phyloP scores from a whole-genome alignment of 2,888 invertebrate genomes.

The Nymphalis urticae region DNA sequence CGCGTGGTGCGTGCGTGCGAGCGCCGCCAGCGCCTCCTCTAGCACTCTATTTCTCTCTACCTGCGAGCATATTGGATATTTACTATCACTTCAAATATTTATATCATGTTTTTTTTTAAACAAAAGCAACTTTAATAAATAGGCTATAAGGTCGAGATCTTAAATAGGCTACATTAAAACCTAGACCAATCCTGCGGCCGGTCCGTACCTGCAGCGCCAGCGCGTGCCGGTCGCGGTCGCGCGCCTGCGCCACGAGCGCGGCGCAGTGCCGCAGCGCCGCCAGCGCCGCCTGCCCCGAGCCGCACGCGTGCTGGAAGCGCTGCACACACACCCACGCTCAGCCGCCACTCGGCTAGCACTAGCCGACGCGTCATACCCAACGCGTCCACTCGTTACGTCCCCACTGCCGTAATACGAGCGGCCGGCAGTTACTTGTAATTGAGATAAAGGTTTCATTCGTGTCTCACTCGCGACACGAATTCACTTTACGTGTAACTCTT shows the following conservation, averaged over 20 bases:
- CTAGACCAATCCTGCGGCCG: too few relatives aligned
- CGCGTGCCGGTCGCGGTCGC: constrained; percentile 77
- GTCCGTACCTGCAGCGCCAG: constrained; percentile 65
- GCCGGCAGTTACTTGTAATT: too few relatives aligned
- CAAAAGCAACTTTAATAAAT: too few relatives aligned
- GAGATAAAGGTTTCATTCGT: too few relatives aligned
- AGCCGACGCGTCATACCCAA: too few relatives aligned
- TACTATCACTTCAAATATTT: background rate
- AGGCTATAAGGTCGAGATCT: too few relatives aligned
- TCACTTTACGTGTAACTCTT: too few relatives aligned
- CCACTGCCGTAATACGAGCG: too few relatives aligned
- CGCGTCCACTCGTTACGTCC: too few relatives aligned
- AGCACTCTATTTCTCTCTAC: constrained; percentile 84
- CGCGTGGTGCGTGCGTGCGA: constrained; percentile 85
- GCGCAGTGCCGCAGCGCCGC: constrained; percentile 82
- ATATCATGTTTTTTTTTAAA: too few relatives aligned
- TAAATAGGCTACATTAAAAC: too few relatives aligned
- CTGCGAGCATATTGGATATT: constrained; percentile 43
- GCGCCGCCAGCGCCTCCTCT: constrained; percentile 84
- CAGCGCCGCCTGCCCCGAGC: constrained; percentile 82
- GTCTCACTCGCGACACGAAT: too few relatives aligned
- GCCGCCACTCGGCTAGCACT: background rate
- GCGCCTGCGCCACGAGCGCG: constrained; percentile 83
- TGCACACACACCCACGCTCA: constrained; percentile 41
- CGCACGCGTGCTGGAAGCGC: constrained; percentile 81